Conservation (phyloP, 1,140 invertebrate genomes). For the Zaprionus lachaisei region DNA sequence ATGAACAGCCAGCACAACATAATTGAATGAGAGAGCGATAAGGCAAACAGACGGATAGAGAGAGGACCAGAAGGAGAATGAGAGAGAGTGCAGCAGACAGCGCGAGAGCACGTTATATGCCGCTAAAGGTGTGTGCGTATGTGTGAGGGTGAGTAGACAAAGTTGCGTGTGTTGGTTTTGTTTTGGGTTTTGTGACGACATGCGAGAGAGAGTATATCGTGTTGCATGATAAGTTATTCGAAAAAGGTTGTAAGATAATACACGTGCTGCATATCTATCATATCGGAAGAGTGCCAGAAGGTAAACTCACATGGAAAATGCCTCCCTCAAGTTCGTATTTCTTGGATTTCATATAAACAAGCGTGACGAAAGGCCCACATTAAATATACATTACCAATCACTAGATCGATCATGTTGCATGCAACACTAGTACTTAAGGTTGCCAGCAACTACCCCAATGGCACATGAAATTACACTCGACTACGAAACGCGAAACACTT, state of each 20-base stretch:
- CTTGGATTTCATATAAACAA: constrained; percentile 29
- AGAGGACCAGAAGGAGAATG: constrained; percentile 10
- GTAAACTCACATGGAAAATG: constrained; percentile 12
- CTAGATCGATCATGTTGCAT: constrained; percentile 78
- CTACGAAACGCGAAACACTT: constrained; percentile 59
- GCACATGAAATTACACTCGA: constrained; percentile 48
- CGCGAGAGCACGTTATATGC: neutral
- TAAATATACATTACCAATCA: constrained; percentile 60
- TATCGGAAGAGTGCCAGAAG: neutral
- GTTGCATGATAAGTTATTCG: constrained; percentile 5
- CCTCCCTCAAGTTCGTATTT: constrained; percentile 44
- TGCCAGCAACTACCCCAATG: constrained; percentile 53
- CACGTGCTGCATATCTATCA: neutral
- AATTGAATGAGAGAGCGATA: constrained; percentile 41
- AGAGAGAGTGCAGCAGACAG: neutral
- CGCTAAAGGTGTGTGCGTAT: constrained; percentile 27
- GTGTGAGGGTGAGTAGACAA: constrained; percentile 25
- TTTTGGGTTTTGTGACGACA: constrained; percentile 43
- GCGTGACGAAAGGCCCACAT: constrained; percentile 57
- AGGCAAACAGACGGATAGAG: constrained; percentile 13
- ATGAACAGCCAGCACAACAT: constrained; percentile 39
- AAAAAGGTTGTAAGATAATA: constrained; percentile 18
- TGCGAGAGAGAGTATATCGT: constrained; percentile 18
- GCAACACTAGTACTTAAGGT: constrained; percentile 33
- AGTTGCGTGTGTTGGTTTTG: constrained; percentile 12